A percentile compares a stretch with the other conserved stretches of the same genome.
Conservation (phyloP, 2,113 vertebrate genomes). For the Muntiacus muntjak region DNA sequence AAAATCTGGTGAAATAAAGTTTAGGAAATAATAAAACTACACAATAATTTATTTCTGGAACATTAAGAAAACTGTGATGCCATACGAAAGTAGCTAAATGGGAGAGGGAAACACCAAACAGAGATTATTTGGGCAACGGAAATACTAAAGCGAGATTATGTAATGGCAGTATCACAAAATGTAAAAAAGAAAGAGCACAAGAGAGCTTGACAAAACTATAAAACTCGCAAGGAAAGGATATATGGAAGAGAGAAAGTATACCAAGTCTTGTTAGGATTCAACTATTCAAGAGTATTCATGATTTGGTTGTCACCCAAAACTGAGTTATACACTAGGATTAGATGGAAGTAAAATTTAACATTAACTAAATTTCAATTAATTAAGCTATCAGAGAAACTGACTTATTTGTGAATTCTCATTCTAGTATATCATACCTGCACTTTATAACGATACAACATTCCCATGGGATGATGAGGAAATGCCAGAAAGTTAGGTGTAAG, state of each 20-base stretch:
- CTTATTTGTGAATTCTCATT: conserved; percentile 1
- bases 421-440: conserved; percentile 62
- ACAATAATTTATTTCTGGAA: not conserved
- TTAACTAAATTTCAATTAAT: conserved; percentile 11
- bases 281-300: not conserved
- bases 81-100: not conserved
- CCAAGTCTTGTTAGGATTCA: not conserved
- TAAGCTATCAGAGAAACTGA: not conserved
- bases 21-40: conserved; percentile 25
- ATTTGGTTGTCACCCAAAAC: not conserved
- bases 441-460: conserved; percentile 63
- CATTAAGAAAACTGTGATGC: not conserved
- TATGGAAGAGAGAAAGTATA: not conserved
- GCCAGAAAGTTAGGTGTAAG: conserved; percentile 69
- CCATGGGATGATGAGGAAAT: conserved; percentile 82
- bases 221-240: not conserved
- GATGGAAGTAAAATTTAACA: not conserved
- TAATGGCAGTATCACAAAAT: not conserved
- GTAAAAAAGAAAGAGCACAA: not conserved
- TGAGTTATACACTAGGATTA: not conserved
- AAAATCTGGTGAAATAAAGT: not conserved
- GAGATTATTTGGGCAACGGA: not conserved
- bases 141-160: not conserved
- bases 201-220: not conserved
- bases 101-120: not conserved